Evolutionary conservation across 2,113 vertebrate species (phyloP).

Genomic region (Pelvicachromis taeniatus): DNA sequence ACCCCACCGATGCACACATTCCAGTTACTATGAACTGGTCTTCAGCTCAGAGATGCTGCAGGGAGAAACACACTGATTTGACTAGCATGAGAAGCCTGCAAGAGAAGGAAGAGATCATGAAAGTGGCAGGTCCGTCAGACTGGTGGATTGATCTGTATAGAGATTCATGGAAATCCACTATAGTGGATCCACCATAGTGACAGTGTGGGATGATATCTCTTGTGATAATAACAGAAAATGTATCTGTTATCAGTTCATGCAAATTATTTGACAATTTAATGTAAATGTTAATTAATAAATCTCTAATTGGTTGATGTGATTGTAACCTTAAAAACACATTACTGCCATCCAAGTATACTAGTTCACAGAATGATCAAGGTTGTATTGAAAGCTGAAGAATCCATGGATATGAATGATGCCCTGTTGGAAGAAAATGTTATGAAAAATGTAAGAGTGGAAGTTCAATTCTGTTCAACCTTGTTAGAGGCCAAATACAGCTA

Average conservation of each 20-base stretch:
- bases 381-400: not conserved
- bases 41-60: not conserved
- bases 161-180: not conserved
- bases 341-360: not conserved
- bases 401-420: not conserved
- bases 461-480: not conserved
- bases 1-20: not conserved
- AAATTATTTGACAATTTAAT: not conserved
- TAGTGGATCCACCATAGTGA: accelerated
- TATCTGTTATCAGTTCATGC: not conserved
- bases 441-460: not conserved
- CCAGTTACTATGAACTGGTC: not conserved
- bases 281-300: not conserved
- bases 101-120: not conserved
- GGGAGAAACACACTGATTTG: not conserved
- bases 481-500: not conserved
- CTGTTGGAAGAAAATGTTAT: not conserved
- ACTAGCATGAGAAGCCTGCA: not conserved
- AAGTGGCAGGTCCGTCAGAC: not conserved
- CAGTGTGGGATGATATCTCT: accelerated
- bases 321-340: not conserved
- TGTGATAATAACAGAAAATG: accelerated
- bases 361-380: not conserved
- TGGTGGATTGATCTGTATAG: not conserved
- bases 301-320: not conserved